Evolutionary conservation across 2,113 vertebrate genomes (phyloP).

Genomic region (Malurus elegans): DNA sequence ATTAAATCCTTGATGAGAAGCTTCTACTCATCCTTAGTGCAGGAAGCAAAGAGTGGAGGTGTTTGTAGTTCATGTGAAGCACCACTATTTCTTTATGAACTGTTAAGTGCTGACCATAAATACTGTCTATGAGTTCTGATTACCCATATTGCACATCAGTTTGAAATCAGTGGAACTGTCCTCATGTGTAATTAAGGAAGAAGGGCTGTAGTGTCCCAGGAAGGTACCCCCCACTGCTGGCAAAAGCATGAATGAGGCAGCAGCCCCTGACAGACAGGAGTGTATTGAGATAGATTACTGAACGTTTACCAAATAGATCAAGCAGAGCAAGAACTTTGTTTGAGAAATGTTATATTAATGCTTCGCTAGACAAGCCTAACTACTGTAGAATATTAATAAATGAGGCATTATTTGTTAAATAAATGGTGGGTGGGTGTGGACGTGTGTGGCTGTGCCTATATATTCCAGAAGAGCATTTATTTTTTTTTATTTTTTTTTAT

Average conservation of each 20-base stretch:
- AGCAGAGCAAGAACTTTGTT: constrained; percentile 39
- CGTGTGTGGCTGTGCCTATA: not conserved
- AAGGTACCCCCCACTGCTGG: not conserved
- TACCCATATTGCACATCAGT: not conserved
- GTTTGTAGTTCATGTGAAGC: not conserved
- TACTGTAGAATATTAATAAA: constrained; percentile 21
- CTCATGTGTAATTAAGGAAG: not conserved
- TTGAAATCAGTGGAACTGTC: not conserved
- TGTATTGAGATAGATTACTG: constrained; percentile 34
- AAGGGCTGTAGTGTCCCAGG: not conserved
- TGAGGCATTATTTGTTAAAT: not conserved
- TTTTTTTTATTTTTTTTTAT: not conserved
- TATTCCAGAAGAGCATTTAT: not conserved
- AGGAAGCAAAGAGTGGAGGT: not conserved
- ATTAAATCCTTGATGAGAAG: not conserved
- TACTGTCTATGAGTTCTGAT: not conserved
- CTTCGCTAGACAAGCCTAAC: not conserved
- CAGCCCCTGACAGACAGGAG: constrained; percentile 33
- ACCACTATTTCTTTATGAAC: not conserved
- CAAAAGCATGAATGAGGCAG: not conserved
- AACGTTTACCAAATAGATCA: constrained; percentile 22
- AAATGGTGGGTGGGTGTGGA: not conserved
- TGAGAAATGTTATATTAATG: constrained; percentile 37
- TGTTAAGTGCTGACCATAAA: not conserved
- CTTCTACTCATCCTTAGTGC: not conserved